Evolutionary conservation across 2,888 invertebrate species (phyloP).

Genomic region (Spicauda simplicius): DNA sequence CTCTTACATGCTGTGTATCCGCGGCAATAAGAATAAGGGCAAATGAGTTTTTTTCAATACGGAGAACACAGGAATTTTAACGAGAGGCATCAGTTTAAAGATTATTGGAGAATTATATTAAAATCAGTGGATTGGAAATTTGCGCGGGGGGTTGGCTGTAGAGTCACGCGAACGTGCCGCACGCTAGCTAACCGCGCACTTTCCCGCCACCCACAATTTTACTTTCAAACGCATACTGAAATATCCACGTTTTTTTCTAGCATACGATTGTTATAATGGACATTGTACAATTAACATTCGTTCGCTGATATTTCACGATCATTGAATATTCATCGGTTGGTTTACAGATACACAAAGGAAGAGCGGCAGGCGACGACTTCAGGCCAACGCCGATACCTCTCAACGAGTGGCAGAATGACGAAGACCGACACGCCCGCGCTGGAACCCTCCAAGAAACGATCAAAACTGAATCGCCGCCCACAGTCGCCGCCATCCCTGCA

Average conservation of each 20-base stretch:
- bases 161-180: constrained; percentile 67
- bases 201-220: constrained; percentile 74
- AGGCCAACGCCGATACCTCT: constrained; percentile 76
- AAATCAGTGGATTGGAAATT: constrained; percentile 74
- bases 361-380: constrained; percentile 63
- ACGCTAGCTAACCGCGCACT: constrained; percentile 63
- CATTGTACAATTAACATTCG: constrained; percentile 42
- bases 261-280: constrained; percentile 42
- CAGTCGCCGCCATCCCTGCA: constrained; percentile 62
- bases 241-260: constrained; percentile 57
- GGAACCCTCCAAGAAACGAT: constrained; percentile 61
- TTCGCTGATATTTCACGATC: constrained; percentile 30
- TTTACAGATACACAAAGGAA: constrained; percentile 67
- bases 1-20: no score
- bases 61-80: constrained; percentile 19
- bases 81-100: constrained; percentile 13
- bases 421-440: constrained; percentile 47
- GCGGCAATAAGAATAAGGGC: neutral
- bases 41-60: neutral
- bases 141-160: constrained; percentile 55
- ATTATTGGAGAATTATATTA: constrained; percentile 32
- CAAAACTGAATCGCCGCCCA: constrained; percentile 52
- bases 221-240: constrained; percentile 80
- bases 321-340: constrained; percentile 42
- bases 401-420: constrained; percentile 62